Conservation (phyloP, 2,113 vertebrate genomes). For the Eira barbara region DNA sequence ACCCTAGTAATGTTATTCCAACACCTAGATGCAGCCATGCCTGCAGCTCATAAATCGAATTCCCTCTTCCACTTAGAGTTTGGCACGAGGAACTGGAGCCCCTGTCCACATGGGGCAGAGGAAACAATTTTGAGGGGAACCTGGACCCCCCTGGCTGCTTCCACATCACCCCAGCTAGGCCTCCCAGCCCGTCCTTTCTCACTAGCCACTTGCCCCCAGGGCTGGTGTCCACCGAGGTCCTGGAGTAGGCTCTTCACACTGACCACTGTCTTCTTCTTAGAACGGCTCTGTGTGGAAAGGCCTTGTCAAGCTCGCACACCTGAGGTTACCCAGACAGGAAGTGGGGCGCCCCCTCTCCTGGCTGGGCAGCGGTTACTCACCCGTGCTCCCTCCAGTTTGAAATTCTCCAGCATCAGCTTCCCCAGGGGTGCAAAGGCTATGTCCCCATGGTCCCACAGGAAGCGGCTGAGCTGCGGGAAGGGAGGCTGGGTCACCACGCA, state of each 20-base stretch:
- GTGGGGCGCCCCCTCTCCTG: neutral
- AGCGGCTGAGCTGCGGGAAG: conserved; percentile 83
- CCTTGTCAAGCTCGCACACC: neutral
- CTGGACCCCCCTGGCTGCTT: neutral
- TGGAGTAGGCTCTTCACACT: conserved; percentile 59
- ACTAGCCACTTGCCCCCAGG: conserved; percentile 72
- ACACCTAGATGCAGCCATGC: neutral
- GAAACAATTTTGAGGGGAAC: neutral
- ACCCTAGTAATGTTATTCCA: neutral
- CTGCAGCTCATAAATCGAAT: neutral
- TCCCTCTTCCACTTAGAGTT: too few species aligned
- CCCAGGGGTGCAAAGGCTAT: conserved; percentile 85
- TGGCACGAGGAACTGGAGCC: accelerated
- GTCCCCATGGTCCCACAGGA: conserved; percentile 81
- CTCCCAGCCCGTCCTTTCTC: neutral
- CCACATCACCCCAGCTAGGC: neutral
- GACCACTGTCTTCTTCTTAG: conserved; percentile 67
- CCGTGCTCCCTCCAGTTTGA: conserved; percentile 74
- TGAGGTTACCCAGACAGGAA: accelerated
- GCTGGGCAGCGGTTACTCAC: neutral
- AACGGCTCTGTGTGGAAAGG: conserved; percentile 55
- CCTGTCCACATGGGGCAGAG: accelerated
- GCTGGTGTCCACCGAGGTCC: conserved; percentile 73
- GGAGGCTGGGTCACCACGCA: neutral
- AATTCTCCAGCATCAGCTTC: conserved; percentile 80